Evolutionary conservation across 1,140 invertebrate species (phyloP).

Genomic region (Plutomurus gul): DNA sequence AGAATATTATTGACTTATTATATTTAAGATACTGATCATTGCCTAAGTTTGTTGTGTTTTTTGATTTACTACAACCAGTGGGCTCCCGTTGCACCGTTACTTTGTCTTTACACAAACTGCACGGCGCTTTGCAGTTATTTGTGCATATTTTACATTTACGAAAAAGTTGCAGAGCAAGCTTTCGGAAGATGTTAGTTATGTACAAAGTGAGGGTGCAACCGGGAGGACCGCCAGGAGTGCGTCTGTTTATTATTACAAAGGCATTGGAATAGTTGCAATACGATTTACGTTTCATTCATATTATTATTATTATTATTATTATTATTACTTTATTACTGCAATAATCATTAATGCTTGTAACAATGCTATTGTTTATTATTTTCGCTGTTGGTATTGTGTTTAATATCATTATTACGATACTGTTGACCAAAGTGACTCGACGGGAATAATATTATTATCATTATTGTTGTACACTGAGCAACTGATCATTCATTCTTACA

Average conservation of each 20-base stretch:
- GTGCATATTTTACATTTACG: too few relatives aligned
- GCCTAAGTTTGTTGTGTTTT: background rate
- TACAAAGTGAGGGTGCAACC: too few relatives aligned
- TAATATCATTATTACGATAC: background rate
- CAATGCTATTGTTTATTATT: background rate
- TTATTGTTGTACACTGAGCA: background rate
- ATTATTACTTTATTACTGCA: background rate
- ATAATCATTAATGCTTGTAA: background rate
- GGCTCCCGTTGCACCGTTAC: too few relatives aligned
- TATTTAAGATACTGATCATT: slow-evolving; percentile 9
- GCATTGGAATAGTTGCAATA: background rate
- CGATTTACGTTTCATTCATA: background rate
- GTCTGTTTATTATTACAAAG: too few relatives aligned
- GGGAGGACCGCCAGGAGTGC: too few relatives aligned
- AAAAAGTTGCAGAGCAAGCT: too few relatives aligned
- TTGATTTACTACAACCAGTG: background rate
- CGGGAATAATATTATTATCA: slow-evolving; percentile 28
- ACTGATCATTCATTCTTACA: background rate
- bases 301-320: background rate
- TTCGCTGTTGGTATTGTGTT: background rate
- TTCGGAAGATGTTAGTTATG: too few relatives aligned
- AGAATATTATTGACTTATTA: slow-evolving; percentile 2
- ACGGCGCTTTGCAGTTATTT: too few relatives aligned
- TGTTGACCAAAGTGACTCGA: slow-evolving; percentile 17
- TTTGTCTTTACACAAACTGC: too few relatives aligned